Base-by-base conservation (phyloP, 2,888 invertebrate genomes). In the Iphiclides podalirius region DNA sequence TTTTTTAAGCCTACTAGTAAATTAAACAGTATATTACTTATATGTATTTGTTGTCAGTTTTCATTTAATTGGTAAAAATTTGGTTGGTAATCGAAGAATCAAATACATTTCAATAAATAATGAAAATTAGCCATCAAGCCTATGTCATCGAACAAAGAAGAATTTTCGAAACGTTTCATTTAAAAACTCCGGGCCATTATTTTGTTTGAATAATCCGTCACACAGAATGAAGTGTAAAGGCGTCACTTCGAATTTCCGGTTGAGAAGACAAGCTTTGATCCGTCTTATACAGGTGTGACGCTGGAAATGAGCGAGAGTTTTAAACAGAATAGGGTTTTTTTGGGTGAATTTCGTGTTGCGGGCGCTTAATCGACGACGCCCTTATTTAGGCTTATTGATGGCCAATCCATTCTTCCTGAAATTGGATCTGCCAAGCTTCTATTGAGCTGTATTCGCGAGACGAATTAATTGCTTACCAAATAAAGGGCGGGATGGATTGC, bases 241-340 rank as follows among this genome's bases (percentile, higher is more conserved):
- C n/a, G n/a, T n/a, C n/a, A n/a, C n/a, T 6, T 6, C 20, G n/a
- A 40, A 16, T 45, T 17, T 20, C 7, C 38, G 17, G 31, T 23
- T 26, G 33, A 46, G 31, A 46, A 38, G 33, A 38, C 33, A 38
- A 12, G 16, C 34, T 40, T 47, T 39, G 47, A 40, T 34, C 42
- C 33, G 11, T 9, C 34, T 40, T 12, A 35, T 11, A 40, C 16
- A 26, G 34, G 14, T 33, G 28, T 8, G 16, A 20, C 31, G 20
- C 8, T 26, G 4, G 9, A 9, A 34, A 39, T 39, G 20, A 47
- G 33, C 15, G 7, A 4, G 15, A 20, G 40, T 40, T 17, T 17
- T 12, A 47, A 31, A 40, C 12, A 39, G 14, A 40, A 35, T 40
- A 26, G 36, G n/a, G 12, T n/a, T 4, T 47, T 47, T 7, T 41